Percentiles rank a stretch among this genome's conserved stretches.
Conservation (phyloP, 2,888 invertebrate species). For the Amaurobius ferox region DNA sequence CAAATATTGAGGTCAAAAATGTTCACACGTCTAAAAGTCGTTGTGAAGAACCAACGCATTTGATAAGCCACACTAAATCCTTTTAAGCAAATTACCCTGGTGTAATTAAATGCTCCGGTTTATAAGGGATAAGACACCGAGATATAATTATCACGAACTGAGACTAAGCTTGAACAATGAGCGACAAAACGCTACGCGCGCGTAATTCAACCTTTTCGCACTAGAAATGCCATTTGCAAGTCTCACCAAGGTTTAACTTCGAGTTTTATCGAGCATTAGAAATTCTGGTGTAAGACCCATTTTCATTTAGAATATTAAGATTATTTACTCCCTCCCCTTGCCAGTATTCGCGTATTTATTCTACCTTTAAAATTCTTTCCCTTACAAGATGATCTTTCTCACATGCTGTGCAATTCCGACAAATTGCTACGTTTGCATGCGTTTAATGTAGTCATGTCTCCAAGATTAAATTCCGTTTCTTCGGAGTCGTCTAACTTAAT, state of each 20-base stretch:
- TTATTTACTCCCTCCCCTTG: constrained; percentile 46
- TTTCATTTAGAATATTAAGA: constrained; percentile 67
- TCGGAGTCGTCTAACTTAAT: constrained; percentile 24
- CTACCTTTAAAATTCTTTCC: constrained; percentile 56
- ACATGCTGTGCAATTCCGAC: constrained; percentile 19
- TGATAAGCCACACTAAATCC: constrained; percentile 70
- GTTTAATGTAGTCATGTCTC: constrained; percentile 17
- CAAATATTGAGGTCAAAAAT: background rate
- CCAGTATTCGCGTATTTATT: constrained; percentile 41
- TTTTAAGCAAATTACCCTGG: constrained; percentile 69
- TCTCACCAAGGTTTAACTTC: constrained; percentile 13
- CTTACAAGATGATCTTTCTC: constrained; percentile 15
- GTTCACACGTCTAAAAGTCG: background rate
- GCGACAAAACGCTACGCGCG: constrained; percentile 36
- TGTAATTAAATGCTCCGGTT: constrained; percentile 67
- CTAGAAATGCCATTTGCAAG: constrained; percentile 54
- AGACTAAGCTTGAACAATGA: constrained; percentile 39
- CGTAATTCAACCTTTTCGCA: constrained; percentile 7
- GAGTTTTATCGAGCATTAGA: constrained; percentile 69
- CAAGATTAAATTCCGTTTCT: constrained; percentile 24
- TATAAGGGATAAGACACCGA: constrained; percentile 65
- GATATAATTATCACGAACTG: constrained; percentile 63
- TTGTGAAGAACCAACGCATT: constrained; percentile 58
- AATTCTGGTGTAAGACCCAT: constrained; percentile 57
- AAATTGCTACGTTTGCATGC: constrained; percentile 23